Conservation (phyloP, 2,797 vertebrate genomes). For the Danio tinwini region DNA sequence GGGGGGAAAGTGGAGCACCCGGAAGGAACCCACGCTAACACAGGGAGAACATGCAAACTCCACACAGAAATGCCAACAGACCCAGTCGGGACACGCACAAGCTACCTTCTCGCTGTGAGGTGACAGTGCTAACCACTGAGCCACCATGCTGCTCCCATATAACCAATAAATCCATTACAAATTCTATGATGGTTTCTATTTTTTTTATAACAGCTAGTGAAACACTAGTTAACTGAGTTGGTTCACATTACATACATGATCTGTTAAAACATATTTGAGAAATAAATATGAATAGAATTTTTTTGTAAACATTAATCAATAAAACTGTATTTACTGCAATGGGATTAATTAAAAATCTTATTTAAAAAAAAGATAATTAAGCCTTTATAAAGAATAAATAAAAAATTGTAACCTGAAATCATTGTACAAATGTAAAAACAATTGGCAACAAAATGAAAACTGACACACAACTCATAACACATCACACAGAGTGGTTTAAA, state of each 20-base stretch:
- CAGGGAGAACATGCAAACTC: too few species aligned
- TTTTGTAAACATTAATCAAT: conserved; percentile 28
- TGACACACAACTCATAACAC: background rate
- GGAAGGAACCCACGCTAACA: too few species aligned
- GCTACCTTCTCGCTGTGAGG: too few species aligned
- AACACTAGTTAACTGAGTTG: background rate
- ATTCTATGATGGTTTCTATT: too few species aligned
- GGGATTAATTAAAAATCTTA: background rate
- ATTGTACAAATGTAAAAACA: background rate
- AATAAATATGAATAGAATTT: conserved; percentile 10
- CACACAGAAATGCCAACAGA: too few species aligned
- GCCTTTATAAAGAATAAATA: conserved; percentile 8
- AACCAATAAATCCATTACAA: too few species aligned
- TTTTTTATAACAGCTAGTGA: background rate
- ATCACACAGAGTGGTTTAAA: conserved; percentile 19
- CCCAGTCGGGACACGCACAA: too few species aligned
- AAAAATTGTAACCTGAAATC: background rate
- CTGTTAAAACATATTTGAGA: background rate
- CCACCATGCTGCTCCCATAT: too few species aligned
- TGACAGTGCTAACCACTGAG: too few species aligned
- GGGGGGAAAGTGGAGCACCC: too few species aligned
- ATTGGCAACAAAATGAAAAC: conserved; percentile 15
- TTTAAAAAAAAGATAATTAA: conserved; percentile 1
- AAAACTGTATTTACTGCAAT: background rate
- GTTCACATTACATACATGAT: background rate